phyloP scores from a whole-genome alignment of 2,888 invertebrate species.

The Charanyca ferruginea region DNA sequence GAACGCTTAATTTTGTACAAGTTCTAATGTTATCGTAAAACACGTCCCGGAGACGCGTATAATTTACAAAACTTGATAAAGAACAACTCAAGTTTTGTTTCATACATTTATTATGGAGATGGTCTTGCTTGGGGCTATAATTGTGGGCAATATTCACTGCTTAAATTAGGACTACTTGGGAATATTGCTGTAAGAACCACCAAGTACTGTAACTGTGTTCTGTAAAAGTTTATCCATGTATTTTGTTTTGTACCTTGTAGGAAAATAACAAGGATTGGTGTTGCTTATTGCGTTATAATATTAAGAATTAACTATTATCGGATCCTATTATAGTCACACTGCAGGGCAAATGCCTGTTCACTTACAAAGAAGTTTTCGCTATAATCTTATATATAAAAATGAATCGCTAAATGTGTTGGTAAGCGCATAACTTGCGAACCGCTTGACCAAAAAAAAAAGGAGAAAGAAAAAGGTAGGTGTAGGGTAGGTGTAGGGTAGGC shows the following conservation, averaged over 20 bases:
- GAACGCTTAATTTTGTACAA: constrained; percentile 19
- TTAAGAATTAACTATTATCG: too few relatives aligned
- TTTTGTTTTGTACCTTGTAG: neutral
- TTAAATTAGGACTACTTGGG: neutral
- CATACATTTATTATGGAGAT: constrained; percentile 38
- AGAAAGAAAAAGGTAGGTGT: too few relatives aligned
- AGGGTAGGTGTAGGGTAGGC: too few relatives aligned
- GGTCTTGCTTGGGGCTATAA: neutral
- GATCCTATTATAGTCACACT: too few relatives aligned
- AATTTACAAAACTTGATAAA: constrained; percentile 41
- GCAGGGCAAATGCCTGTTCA: too few relatives aligned
- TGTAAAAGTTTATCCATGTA: neutral
- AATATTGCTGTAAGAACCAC: neutral
- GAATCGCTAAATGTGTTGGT: too few relatives aligned
- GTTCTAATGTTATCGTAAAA: constrained; percentile 30
- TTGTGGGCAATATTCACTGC: constrained; percentile 7
- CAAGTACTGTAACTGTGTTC: neutral
- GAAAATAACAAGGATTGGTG: too few relatives aligned
- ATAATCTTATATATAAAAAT: too few relatives aligned
- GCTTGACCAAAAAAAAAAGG: too few relatives aligned
- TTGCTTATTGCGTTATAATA: too few relatives aligned
- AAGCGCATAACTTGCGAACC: too few relatives aligned
- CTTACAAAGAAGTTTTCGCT: too few relatives aligned
- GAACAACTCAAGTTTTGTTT: constrained; percentile 38
- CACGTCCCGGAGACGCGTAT: constrained; percentile 27